These are phyloP conservation scores for Cataglyphis cursor DNA, from an alignment of 2,888 invertebrate genomes.

Conservation along the genomic window DNA sequence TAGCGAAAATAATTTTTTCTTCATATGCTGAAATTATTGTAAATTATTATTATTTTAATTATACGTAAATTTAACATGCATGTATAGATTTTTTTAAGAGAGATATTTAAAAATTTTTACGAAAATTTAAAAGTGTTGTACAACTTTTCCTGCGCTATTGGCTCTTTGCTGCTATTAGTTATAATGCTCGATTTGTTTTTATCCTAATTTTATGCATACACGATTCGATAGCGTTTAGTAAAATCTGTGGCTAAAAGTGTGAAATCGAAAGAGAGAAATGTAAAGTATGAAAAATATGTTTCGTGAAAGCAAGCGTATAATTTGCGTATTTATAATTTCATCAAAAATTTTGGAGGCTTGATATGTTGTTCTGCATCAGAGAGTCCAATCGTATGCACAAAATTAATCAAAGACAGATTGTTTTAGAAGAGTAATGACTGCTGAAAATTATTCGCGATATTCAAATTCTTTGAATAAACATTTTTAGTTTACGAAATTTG, in stretches of 20 bases:
- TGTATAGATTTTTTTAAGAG: background rate
- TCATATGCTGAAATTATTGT: background rate
- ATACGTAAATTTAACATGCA: background rate
- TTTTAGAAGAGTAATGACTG: background rate
- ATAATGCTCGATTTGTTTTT: conserved; percentile 10
- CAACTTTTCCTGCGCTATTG: conserved; percentile 34
- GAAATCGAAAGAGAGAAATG: conserved; percentile 1
- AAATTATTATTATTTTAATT: no score
- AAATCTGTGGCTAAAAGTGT: background rate
- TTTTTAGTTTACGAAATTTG: background rate
- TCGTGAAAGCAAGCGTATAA: background rate
- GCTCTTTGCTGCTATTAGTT: conserved; percentile 5
- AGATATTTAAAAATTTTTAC: conserved; percentile 28
- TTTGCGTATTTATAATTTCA: background rate
- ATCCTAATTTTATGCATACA: background rate
- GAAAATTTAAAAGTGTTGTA: conserved; percentile 9
- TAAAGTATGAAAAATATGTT: background rate
- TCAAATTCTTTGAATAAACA: background rate
- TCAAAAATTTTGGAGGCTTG: background rate
- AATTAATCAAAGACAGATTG: background rate
- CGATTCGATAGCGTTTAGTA: background rate
- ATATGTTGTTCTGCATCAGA: conserved; percentile 9
- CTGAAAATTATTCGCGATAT: background rate
- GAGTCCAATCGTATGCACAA: background rate
- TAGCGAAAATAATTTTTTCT: background rate